phyloP scores from a whole-genome alignment of 2,797 vertebrate species.

The Myripristis murdjan region DNA sequence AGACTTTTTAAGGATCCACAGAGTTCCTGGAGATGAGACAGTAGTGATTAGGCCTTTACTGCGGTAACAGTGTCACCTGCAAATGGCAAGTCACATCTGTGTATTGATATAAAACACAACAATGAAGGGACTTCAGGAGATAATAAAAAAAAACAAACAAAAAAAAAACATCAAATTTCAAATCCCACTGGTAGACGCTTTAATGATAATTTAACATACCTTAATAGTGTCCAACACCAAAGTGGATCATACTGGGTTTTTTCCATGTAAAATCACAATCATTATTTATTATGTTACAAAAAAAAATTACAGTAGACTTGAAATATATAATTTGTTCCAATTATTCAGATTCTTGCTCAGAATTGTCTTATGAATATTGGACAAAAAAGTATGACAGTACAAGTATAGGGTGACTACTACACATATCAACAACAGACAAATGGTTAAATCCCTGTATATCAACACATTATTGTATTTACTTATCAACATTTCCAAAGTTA shows the following conservation, averaged over 20 bases:
- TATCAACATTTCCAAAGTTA: slow-evolving; percentile 63
- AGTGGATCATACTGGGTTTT: neutral
- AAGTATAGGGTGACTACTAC: slow-evolving; percentile 76
- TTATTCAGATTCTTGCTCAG: slow-evolving; percentile 49
- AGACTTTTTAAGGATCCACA: no score
- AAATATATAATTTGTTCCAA: slow-evolving; percentile 46
- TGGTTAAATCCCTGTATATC: slow-evolving; percentile 84
- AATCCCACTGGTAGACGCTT: neutral
- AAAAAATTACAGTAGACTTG: slow-evolving; percentile 64
- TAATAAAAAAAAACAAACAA: no score
- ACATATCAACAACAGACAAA: slow-evolving; percentile 59
- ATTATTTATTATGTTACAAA: slow-evolving; percentile 60
- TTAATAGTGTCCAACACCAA: neutral
- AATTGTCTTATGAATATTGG: slow-evolving; percentile 48
- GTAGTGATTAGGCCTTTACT: no score
- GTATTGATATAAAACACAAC: no score
- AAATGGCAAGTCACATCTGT: no score
- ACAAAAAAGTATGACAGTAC: slow-evolving; percentile 78
- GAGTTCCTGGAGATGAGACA: no score
- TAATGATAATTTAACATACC: slow-evolving; percentile 29
- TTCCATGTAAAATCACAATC: slow-evolving; percentile 52
- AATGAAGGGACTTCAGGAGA: no score
- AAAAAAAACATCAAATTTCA: no score
- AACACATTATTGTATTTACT: slow-evolving; percentile 84
- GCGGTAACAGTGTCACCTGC: no score